Evolutionary conservation across 1,140 invertebrate genomes (phyloP).

Genomic region (Stenopsyche tienmushanensis): DNA sequence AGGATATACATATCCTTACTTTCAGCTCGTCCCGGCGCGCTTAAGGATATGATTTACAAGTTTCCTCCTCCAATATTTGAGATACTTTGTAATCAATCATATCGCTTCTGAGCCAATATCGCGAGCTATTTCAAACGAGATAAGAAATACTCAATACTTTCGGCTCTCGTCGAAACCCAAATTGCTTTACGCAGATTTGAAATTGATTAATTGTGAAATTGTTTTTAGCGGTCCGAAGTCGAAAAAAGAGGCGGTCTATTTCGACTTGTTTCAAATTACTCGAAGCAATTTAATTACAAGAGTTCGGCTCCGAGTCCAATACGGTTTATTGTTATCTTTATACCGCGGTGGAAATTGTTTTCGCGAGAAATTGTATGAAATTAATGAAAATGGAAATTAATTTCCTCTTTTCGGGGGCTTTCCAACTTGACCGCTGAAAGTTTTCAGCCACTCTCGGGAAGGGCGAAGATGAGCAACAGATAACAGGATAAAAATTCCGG

Average conservation of each 20-base stretch:
- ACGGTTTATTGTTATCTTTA: constrained; percentile 4
- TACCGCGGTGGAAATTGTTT: constrained; percentile 5
- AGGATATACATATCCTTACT: background rate
- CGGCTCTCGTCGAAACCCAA: background rate
- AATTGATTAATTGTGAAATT: constrained; percentile 12
- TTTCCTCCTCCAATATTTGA: background rate
- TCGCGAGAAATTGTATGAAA: constrained; percentile 8
- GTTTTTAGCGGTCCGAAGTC: background rate
- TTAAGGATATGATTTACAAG: background rate
- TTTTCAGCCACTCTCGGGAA: background rate
- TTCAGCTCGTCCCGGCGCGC: background rate
- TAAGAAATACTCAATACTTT: no score
- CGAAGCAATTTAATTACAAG: constrained; percentile 1
- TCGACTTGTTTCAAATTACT: constrained; percentile 9
- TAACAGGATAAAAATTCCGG: background rate
- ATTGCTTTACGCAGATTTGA: background rate
- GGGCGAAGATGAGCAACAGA: background rate
- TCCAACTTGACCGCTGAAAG: background rate
- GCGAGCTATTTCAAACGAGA: no score
- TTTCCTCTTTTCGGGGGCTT: background rate
- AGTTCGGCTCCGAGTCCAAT: background rate
- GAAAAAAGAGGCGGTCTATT: background rate
- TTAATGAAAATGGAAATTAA: constrained; percentile 27
- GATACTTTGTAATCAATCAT: background rate
- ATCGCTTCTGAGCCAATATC: background rate